These are phyloP conservation scores for Balaenoptera acutorostrata DNA, from an alignment of 2,113 vertebrate species.

Conservation along the genomic window DNA sequence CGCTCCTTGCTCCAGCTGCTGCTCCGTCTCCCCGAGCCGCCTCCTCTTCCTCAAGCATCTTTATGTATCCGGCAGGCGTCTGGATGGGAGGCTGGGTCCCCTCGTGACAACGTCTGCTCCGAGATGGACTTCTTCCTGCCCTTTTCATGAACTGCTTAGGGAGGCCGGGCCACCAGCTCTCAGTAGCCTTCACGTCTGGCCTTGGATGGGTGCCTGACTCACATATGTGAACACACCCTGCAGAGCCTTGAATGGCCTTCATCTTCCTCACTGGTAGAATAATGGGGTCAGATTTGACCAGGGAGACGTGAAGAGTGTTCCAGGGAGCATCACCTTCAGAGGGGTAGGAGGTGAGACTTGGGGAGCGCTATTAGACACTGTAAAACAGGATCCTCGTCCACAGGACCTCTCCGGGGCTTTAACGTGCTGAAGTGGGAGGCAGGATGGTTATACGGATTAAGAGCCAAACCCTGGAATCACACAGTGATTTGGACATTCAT, in stretches of 20 bases:
- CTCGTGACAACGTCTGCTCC: not conserved
- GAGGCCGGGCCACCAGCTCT: not conserved
- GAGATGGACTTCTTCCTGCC: not conserved
- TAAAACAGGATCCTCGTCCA: not conserved
- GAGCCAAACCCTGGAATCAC: not conserved
- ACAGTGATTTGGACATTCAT: not conserved
- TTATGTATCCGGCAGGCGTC: not conserved
- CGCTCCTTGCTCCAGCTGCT: constrained; percentile 63
- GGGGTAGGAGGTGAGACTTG: not conserved
- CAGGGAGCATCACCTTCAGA: not conserved
- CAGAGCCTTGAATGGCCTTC: not conserved
- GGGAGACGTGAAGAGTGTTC: not conserved
- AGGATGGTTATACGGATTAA: not conserved
- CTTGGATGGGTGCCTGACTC: not conserved
- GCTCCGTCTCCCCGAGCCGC: constrained; percentile 59
- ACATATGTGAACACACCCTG: not conserved
- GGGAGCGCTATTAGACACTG: not conserved
- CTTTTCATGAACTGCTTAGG: not conserved
- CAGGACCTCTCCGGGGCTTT: not conserved
- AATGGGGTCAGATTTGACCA: not conserved
- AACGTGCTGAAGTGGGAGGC: not conserved
- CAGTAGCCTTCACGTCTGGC: not conserved
- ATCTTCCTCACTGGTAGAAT: not conserved
- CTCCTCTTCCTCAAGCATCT: constrained; percentile 60
- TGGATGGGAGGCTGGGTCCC: not conserved